phyloP scores from a whole-genome alignment of 2,888 invertebrate genomes.

The Trachelus stipa region DNA sequence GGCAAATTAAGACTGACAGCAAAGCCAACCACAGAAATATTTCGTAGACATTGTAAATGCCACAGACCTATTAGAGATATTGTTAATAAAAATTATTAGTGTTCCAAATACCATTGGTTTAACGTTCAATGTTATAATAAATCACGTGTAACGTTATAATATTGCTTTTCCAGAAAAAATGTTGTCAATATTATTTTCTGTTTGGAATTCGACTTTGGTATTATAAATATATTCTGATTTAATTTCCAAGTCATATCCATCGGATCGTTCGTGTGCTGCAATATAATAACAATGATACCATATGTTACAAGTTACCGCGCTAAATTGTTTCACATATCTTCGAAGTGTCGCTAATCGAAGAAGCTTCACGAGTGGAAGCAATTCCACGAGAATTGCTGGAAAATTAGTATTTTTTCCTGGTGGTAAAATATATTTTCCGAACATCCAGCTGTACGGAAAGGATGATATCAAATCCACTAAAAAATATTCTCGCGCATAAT shows the following conservation, averaged over 20 bases:
- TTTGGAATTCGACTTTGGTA: too few species aligned
- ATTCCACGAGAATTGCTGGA: slow-evolving; percentile 41
- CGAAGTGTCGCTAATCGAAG: slow-evolving; percentile 45
- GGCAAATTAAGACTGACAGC: slow-evolving; percentile 47
- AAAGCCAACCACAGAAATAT: slow-evolving; percentile 45
- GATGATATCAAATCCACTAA: slow-evolving; percentile 59
- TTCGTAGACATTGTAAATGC: slow-evolving; percentile 37
- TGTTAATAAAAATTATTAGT: too few species aligned
- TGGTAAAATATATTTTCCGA: slow-evolving; percentile 32
- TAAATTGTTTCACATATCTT: slow-evolving; percentile 42
- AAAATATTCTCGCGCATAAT: slow-evolving; percentile 56
- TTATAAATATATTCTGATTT: too few species aligned
- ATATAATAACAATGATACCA: too few species aligned
- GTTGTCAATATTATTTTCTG: too few species aligned
- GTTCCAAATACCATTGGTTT: too few species aligned
- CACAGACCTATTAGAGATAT: slow-evolving; percentile 36
- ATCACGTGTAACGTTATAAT: neutral
- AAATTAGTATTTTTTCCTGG: slow-evolving; percentile 39
- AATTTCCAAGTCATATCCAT: too few species aligned
- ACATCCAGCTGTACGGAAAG: slow-evolving; percentile 49
- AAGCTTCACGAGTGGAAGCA: slow-evolving; percentile 49
- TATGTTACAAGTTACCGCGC: slow-evolving; percentile 32
- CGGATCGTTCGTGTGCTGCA: too few species aligned
- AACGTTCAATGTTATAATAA: slow-evolving; percentile 12
- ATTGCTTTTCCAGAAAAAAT: neutral